Evolutionary conservation across 2,113 vertebrate species (phyloP), one percentile per base, ranked within the genome.

Genomic region (Aspidoscelis tigris): DNA sequence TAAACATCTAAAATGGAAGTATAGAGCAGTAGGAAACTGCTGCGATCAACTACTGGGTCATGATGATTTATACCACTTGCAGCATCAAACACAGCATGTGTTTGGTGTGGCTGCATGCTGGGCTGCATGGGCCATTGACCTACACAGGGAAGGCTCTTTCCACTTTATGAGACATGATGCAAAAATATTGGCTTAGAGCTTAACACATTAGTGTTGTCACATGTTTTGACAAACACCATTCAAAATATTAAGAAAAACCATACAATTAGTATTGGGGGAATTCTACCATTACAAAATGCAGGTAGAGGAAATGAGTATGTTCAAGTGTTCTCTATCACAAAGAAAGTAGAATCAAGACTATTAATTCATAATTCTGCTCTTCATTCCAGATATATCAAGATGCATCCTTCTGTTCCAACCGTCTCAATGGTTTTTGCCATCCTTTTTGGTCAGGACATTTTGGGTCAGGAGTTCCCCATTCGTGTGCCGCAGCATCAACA

Each of bases 391-490:
- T 14, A n/a, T 18, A 41, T 24, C 76, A 80, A 5, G 7, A 85
- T 80, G 83, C 66, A 58, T 9, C 69, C 39, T 24, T 65, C 68
- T 24, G 26, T 33, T 7, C 12, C 77, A 39, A 26, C 16, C 18
- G 41, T 74, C 58, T 41, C 65, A 39, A 69, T 83, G 69, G 8
- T 41, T 53, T 85, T 21, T 24, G 44, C 47, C 55, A 41, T 22
- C 43, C 69, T 85, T 24, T 43, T 80, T 10, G 22, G 12, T 33
- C 83, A 72, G 21, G 58, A 44, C 43, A 66, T 39, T 44, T 21
- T 14, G 26, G 70, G 55, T 53, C 83, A 80, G 14, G 69, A 65
- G 58, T 74, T 85, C 21, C 77, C 69, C 69, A n/a, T 80, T 65
- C 83, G 74, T 12, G 79, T n/a, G 39, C 77, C 64, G 43, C 76